Evolutionary conservation across 2,797 vertebrate genomes (phyloP).

Genomic region (Danionella dracula): DNA sequence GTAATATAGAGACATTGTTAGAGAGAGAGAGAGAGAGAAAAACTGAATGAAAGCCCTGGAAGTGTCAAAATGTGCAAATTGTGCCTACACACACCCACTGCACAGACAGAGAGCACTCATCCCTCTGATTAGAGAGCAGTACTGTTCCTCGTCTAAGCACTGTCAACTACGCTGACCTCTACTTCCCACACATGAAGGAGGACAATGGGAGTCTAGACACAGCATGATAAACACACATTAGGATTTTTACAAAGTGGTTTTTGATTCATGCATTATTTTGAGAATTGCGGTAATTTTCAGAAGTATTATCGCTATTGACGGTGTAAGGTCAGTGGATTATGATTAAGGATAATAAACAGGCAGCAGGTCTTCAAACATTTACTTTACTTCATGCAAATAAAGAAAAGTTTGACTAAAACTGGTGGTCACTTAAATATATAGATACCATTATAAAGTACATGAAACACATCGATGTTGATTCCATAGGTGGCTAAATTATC

Average conservation of each 20-base stretch:
- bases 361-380: background rate
- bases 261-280: slow-evolving; percentile 8
- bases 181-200: background rate
- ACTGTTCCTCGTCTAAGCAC: slow-evolving; percentile 10
- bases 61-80: background rate
- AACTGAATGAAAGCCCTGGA: background rate
- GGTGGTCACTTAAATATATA: background rate
- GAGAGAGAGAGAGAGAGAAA: no score
- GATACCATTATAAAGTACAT: background rate
- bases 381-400: no score
- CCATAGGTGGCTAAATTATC: no score
- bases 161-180: slow-evolving; percentile 35
- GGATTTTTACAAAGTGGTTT: background rate
- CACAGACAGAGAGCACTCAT: background rate
- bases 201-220: slow-evolving; percentile 1
- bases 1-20: no score
- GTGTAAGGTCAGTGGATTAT: background rate
- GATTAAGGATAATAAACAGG: slow-evolving; percentile 4
- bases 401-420: no score
- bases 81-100: background rate
- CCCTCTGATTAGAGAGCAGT: slow-evolving; percentile 27
- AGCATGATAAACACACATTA: background rate
- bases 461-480: no score
- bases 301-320: slow-evolving; percentile 16
- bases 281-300: background rate